Conservation (phyloP, 35 echinoderm and acorn worm genomes). For the Lytechinus pictus region DNA sequence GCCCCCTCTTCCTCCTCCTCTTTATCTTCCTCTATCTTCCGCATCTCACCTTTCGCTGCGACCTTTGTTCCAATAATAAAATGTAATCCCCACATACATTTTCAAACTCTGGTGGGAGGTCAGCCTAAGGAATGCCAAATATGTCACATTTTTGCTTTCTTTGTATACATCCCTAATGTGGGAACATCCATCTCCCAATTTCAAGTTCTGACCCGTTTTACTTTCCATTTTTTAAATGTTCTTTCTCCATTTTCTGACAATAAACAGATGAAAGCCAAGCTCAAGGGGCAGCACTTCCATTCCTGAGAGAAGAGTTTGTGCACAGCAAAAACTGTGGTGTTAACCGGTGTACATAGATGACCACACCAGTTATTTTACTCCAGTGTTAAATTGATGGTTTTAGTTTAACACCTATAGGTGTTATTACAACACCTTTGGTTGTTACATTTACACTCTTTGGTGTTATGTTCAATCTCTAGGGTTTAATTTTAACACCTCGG, state of each 20-base stretch:
- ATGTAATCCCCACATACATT: slow-evolving; percentile 4
- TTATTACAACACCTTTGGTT: too few relatives aligned
- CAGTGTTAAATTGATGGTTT: too few relatives aligned
- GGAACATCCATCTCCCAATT: slow-evolving; percentile 11
- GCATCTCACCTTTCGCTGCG: not conserved
- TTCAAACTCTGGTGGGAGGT: not conserved
- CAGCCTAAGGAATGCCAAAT: not conserved
- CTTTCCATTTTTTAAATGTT: not conserved
- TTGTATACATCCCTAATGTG: not conserved
- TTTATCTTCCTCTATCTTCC: not conserved
- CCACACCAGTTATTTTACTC: not conserved
- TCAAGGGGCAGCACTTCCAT: not conserved
- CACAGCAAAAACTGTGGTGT: not conserved
- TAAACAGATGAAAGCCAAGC: not conserved
- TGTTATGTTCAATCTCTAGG: too few relatives aligned
- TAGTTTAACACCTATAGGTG: too few relatives aligned
- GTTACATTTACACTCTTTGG: too few relatives aligned
- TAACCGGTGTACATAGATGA: not conserved
- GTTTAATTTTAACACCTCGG: too few relatives aligned
- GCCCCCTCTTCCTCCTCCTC: not conserved
- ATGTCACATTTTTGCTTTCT: slow-evolving; percentile 1
- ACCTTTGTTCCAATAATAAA: slow-evolving; percentile 4
- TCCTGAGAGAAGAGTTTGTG: not conserved
- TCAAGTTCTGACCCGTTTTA: not conserved
- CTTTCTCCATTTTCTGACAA: not conserved